Conservation (phyloP, 2,113 vertebrate genomes). For the Macquaria ambigua region DNA sequence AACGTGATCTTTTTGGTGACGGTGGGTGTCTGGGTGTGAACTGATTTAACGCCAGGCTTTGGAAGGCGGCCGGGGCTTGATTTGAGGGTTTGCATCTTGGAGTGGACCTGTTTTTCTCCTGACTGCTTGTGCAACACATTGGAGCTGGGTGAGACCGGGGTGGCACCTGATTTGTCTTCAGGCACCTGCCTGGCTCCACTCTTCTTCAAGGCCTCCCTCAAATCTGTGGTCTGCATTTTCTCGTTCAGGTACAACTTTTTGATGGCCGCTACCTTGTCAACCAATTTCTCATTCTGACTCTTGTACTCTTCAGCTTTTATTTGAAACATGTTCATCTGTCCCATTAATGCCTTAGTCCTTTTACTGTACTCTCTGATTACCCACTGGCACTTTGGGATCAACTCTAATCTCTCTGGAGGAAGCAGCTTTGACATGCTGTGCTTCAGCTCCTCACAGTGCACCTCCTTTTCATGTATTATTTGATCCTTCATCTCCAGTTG, state of each 20-base stretch:
- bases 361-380: background rate
- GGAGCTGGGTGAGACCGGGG: too few species aligned
- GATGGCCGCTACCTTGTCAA: background rate
- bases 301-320: background rate
- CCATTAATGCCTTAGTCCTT: background rate
- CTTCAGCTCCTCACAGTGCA: background rate
- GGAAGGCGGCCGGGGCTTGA: accelerated
- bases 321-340: background rate
- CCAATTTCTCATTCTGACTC: background rate
- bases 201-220: background rate
- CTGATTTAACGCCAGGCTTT: too few species aligned
- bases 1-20: too few species aligned
- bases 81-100: too few species aligned
- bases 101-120: too few species aligned
- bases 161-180: too few species aligned
- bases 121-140: too few species aligned
- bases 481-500: background rate
- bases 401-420: background rate
- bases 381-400: background rate
- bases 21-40: too few species aligned
- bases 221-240: background rate
- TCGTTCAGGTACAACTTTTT: background rate
- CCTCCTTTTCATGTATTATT: background rate
- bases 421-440: background rate
- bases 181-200: background rate